Percentiles rank a stretch among this genome's conserved stretches.
These are phyloP conservation scores for Sphyrna mokarran DNA, from an alignment of 2,113 vertebrate genomes.

Conservation along the genomic window DNA sequence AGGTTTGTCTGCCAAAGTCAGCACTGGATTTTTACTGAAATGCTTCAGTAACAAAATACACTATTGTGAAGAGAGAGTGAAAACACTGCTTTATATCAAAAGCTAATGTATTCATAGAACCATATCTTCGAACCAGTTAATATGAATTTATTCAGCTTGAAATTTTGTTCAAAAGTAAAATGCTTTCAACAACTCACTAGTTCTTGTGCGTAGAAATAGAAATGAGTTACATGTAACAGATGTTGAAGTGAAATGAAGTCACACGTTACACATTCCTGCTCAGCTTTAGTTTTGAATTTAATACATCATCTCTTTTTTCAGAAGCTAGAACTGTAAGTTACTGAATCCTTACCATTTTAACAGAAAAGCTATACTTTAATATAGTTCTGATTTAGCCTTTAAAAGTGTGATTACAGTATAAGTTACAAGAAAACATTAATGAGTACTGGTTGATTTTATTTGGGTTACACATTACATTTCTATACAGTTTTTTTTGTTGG, in stretches of 20 bases:
- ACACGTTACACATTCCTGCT: constrained; percentile 18
- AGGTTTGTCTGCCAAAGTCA: constrained; percentile 45
- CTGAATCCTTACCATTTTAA: background rate
- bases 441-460: background rate
- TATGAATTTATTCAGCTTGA: constrained; percentile 22
- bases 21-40: constrained; percentile 50
- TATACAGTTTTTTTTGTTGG: background rate
- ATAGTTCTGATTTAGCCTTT: background rate
- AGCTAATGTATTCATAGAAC: constrained; percentile 36
- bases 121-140: background rate
- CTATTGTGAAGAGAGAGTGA: constrained; percentile 47
- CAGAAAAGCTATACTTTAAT: background rate
- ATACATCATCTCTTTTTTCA: constrained; percentile 11
- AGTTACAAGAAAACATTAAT: background rate
- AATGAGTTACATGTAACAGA: constrained; percentile 35
- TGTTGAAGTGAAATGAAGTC: constrained; percentile 36
- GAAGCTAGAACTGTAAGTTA: constrained; percentile 6
- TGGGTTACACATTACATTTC: background rate
- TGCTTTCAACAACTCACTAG: constrained; percentile 18
- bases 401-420: background rate
- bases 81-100: constrained; percentile 49
- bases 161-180: constrained; percentile 11
- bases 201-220: background rate
- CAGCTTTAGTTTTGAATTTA: constrained; percentile 33
- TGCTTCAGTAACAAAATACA: constrained; percentile 53